Conservation (phyloP, 1,140 invertebrate species). For the Maconellicoccus hirsutus region DNA sequence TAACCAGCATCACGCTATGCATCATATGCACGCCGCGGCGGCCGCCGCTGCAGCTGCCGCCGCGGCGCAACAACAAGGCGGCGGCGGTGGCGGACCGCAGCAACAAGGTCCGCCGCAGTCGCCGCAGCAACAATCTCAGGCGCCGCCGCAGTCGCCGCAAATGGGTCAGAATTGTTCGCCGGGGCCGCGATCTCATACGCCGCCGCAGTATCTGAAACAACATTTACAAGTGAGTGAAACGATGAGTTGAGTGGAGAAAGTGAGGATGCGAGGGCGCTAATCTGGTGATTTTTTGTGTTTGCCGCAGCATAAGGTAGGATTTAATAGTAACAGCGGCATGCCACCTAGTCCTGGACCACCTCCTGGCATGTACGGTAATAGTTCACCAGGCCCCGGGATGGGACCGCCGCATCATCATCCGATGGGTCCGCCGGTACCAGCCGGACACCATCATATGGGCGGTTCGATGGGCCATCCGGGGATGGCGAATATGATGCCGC, state of each 20-base stretch:
- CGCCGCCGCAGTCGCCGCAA: conserved; percentile 27
- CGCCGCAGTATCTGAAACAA: conserved; percentile 49
- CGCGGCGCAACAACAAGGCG: conserved; percentile 26
- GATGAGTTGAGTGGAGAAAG: too few species aligned
- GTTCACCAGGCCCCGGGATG: conserved; percentile 28
- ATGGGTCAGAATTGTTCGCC: conserved; percentile 27
- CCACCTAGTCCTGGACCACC: conserved; percentile 36
- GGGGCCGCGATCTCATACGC: conserved; percentile 32
- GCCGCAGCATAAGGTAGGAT: conserved; percentile 48
- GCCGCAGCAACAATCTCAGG: conserved; percentile 24
- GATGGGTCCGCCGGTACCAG: conserved; percentile 40
- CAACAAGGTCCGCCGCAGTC: conserved; percentile 23
- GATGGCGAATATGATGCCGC: conserved; percentile 29
- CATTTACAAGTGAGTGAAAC: conserved; percentile 41
- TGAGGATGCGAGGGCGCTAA: not conserved
- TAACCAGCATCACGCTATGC: conserved; percentile 24
- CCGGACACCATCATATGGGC: conserved; percentile 39
- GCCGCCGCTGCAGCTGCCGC: conserved; percentile 22
- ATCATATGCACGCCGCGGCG: conserved; percentile 25
- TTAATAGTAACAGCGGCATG: conserved; percentile 39
- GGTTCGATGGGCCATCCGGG: conserved; percentile 31
- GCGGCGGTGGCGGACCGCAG: conserved; percentile 19
- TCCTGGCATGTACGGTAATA: conserved; percentile 27
- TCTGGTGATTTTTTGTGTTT: not conserved
- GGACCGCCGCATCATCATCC: conserved; percentile 34